A percentile compares a stretch with the other conserved stretches of the same genome.
phyloP scores from a whole-genome alignment of 2,888 invertebrate species.

The Drosophila lacicola region DNA sequence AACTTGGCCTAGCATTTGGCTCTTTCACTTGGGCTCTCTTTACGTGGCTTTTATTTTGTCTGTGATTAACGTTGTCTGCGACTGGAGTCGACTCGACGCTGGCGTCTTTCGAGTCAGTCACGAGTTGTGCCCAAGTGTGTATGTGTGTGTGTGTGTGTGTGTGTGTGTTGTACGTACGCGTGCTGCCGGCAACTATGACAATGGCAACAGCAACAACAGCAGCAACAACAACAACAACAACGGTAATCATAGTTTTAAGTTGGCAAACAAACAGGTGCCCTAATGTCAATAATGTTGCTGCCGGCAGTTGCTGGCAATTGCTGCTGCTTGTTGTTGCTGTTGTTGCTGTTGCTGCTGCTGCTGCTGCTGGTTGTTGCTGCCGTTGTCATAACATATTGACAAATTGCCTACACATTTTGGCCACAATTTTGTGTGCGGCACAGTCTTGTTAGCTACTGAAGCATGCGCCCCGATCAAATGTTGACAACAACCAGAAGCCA shows the following conservation, averaged over 20 bases:
- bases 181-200: constrained; percentile 62
- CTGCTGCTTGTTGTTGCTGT: constrained; percentile 18
- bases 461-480: constrained; percentile 67
- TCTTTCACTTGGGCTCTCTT: constrained; percentile 62
- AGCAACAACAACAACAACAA: constrained; percentile 53
- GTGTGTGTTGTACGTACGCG: constrained; percentile 60
- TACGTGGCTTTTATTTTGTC: constrained; percentile 57
- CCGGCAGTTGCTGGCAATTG: constrained; percentile 14
- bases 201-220: constrained; percentile 35
- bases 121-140: constrained; percentile 55
- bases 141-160: constrained; percentile 32
- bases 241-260: constrained; percentile 77
- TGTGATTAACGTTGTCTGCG: constrained; percentile 70
- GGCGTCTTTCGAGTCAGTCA: constrained; percentile 64
- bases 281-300: constrained; percentile 74
- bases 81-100: constrained; percentile 21
- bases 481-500: constrained; percentile 55
- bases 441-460: constrained; percentile 64
- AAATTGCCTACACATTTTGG: constrained; percentile 77
- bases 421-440: constrained; percentile 57
- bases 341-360: constrained; percentile 25
- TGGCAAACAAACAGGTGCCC: constrained; percentile 77
- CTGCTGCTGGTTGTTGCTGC: constrained; percentile 14
- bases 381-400: constrained; percentile 75
- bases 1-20: constrained; percentile 46